phyloP scores from a whole-genome alignment of 2,888 invertebrate genomes.

The Lasioglossum morio region DNA sequence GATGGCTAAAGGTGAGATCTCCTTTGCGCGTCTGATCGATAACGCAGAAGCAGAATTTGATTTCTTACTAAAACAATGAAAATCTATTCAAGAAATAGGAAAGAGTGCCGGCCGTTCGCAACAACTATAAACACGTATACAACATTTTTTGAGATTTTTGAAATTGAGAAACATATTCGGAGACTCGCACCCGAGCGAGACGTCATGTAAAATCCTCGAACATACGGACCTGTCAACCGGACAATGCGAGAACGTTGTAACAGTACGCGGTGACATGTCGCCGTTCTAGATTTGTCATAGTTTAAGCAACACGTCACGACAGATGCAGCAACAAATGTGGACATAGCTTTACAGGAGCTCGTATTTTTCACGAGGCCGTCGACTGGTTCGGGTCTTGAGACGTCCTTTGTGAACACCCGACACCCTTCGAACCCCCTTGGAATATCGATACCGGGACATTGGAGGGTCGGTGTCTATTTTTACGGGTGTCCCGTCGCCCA shows the following conservation, averaged over 20 bases:
- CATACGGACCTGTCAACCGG: not conserved
- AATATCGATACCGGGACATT: slow-evolving; percentile 52
- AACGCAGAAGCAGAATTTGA: not conserved
- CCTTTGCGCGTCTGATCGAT: not conserved
- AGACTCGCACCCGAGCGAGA: too few relatives aligned
- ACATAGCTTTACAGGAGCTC: not conserved
- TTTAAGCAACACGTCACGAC: not conserved
- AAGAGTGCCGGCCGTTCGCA: too few relatives aligned
- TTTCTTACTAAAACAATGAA: too few relatives aligned
- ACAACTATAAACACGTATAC: too few relatives aligned
- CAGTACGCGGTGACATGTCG: not conserved
- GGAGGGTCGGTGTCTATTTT: slow-evolving; percentile 12
- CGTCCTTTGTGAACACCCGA: slow-evolving; percentile 47
- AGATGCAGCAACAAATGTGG: not conserved
- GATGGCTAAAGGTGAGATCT: not conserved
- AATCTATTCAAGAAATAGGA: too few relatives aligned
- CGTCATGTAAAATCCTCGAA: not conserved
- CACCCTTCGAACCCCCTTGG: slow-evolving; percentile 37
- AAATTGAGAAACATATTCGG: not conserved
- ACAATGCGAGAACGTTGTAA: not conserved
- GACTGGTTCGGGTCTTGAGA: slow-evolving; percentile 31
- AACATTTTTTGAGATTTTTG: not conserved
- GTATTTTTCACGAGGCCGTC: slow-evolving; percentile 13
- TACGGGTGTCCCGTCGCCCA: not conserved
- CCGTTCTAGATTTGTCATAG: not conserved